Base-by-base conservation (phyloP, 2,888 invertebrate species). In the Acleris emargana region DNA sequence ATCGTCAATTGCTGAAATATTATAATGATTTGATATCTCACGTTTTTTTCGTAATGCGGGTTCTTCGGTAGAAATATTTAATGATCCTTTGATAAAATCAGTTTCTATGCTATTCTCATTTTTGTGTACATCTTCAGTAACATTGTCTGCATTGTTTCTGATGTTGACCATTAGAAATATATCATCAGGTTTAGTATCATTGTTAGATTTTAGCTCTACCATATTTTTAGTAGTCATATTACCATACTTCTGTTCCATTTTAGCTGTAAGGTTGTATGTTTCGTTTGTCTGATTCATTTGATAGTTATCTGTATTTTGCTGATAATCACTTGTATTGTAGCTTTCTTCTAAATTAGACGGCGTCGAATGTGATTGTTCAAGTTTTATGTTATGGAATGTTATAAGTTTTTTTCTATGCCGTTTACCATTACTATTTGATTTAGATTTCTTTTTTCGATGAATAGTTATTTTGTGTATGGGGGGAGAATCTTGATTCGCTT, bases 391-490 rank as follows among this genome's bases (percentile, higher is more conserved):
- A 66, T 86, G 87, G 60, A 84, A 84, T 18, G 84, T 80, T 59
- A 87, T 78, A 32, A 86, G 68, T 68, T 89, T 91, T 69, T 86
- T 89, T 58, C 83, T 76, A 67, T 89, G 87, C 71, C 86, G 89
- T 72, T 88, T 91, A 62, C 76, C 85, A 64, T 69, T 82, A 69
- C 76, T 85, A 61, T 71, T 82, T 17, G 68, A 52, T 61, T 81
- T 83, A 1, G 80, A 70, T 73, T 89, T 91, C 75, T 89, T 92
- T 73, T 88, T 91, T 73, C 89, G 91, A 66, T 89, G 89, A 25
- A 89, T 80, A 47, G 82, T 82, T 69, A 87, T 78, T 78, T 88
- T 89, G 61, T 87, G 86, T 52, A 84, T 58, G 16, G 84, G 79
- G 5, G 73, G 50, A 18, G 79, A 72, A 52, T 82, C 80, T 43